A percentile compares a stretch with the other conserved stretches of the same genome.
Conservation (phyloP, 2,797 vertebrate genomes). For the Neomorphus geoffroyi region DNA sequence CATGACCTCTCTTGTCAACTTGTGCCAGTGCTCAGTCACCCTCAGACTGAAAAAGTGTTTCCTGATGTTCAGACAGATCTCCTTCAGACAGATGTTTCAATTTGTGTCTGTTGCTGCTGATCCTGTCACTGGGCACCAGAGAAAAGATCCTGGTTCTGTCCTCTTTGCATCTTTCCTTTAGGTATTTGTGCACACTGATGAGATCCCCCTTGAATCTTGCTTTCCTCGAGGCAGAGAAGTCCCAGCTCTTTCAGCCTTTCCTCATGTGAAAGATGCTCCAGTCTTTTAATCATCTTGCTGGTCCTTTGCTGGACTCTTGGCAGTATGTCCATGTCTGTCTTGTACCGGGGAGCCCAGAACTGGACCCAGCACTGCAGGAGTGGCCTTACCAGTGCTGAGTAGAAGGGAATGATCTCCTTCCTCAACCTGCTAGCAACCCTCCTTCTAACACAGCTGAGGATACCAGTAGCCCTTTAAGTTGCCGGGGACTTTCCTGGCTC, state of each 20-base stretch:
- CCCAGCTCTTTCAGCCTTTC: background rate
- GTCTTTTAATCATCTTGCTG: background rate
- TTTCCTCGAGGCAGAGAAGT: background rate
- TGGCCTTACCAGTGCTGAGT: background rate
- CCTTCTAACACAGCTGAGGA: background rate
- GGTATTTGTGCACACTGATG: background rate
- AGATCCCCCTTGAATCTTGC: background rate
- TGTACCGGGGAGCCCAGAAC: background rate
- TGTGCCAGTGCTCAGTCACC: too few species aligned
- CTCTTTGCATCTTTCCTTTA: background rate
- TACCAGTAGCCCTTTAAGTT: background rate
- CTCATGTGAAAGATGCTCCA: background rate
- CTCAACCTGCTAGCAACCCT: background rate
- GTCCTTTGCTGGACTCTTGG: too few species aligned
- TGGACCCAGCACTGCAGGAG: background rate
- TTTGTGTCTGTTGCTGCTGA: background rate
- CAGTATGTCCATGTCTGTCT: background rate
- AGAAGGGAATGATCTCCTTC: background rate
- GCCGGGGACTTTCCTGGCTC: too few species aligned
- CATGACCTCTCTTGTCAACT: background rate
- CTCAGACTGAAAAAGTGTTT: background rate
- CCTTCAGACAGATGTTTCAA: background rate
- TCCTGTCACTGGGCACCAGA: background rate
- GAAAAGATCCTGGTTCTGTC: too few species aligned
- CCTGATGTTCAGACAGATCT: background rate